These are phyloP conservation scores for Poeciliopsis infans DNA, from an alignment of 2,797 vertebrate species.

Conservation along the genomic window DNA sequence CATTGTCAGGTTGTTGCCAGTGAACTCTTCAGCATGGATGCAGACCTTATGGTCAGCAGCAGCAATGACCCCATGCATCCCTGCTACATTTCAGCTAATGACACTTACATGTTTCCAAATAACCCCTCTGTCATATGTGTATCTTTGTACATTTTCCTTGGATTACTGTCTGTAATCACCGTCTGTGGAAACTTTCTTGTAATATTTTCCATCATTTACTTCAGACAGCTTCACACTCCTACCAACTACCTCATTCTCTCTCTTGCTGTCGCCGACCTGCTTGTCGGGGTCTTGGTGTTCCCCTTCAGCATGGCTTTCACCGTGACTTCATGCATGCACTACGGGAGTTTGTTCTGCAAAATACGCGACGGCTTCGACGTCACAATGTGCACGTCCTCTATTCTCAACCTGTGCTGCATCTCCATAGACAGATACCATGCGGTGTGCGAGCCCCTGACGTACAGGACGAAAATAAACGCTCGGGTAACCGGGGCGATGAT, in stretches of 20 bases:
- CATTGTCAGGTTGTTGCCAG: background rate
- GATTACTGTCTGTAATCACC: slow-evolving; percentile 25
- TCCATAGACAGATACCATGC: slow-evolving; percentile 81
- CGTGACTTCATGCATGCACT: slow-evolving; percentile 75
- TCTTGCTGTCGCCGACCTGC: slow-evolving; percentile 51
- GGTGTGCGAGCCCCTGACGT: slow-evolving; percentile 85
- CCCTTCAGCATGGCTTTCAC: slow-evolving; percentile 35
- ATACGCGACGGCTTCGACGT: slow-evolving; percentile 69
- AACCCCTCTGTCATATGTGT: slow-evolving; percentile 38
- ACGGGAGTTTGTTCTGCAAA: slow-evolving; percentile 60
- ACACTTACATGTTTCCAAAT: slow-evolving; percentile 8
- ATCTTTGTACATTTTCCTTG: slow-evolving; percentile 31
- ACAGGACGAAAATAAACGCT: slow-evolving; percentile 75
- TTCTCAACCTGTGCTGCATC: slow-evolving; percentile 80
- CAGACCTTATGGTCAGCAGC: background rate
- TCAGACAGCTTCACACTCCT: slow-evolving; percentile 49
- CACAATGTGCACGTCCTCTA: slow-evolving; percentile 77
- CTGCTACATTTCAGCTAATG: slow-evolving; percentile 24
- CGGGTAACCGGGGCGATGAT: slow-evolving; percentile 75
- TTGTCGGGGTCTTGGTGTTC: slow-evolving; percentile 39
- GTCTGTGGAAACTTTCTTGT: slow-evolving; percentile 51
- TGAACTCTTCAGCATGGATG: background rate
- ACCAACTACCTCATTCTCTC: slow-evolving; percentile 55
- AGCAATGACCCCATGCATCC: slow-evolving; percentile 12
- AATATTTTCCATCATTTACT: slow-evolving; percentile 45